These are phyloP conservation scores for Linnaemya tessellans DNA, from an alignment of 2,888 invertebrate genomes.

Conservation along the genomic window DNA sequence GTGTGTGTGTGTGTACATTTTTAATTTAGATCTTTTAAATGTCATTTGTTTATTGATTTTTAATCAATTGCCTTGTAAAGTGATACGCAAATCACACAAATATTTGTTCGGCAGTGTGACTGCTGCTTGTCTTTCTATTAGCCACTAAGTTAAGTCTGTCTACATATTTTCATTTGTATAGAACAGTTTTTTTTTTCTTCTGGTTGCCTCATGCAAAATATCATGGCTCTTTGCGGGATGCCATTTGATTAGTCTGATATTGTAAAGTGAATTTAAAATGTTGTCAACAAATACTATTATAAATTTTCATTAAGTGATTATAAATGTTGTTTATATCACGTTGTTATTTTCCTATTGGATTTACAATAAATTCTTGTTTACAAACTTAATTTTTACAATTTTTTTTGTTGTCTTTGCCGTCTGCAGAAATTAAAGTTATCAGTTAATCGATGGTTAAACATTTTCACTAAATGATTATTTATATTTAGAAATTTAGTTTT, in stretches of 20 bases:
- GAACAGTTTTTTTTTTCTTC: conserved; percentile 14
- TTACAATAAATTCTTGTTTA: neutral
- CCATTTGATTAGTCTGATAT: conserved; percentile 61
- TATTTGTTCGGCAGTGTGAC: neutral
- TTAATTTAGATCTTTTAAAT: conserved; percentile 59
- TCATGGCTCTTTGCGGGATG: conserved; percentile 66
- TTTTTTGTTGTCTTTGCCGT: conserved; percentile 2
- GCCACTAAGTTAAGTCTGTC: conserved; percentile 31
- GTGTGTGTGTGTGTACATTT: conserved; percentile 25
- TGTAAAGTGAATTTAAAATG: conserved; percentile 55
- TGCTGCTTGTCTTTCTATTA: conserved; percentile 31
- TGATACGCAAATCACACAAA: conserved; percentile 53
- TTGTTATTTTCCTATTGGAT: conserved; percentile 26
- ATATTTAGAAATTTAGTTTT: too few species aligned
- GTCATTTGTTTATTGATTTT: conserved; percentile 69
- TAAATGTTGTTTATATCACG: conserved; percentile 30
- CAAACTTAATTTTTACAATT: conserved; percentile 30
- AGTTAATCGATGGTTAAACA: conserved; percentile 13
- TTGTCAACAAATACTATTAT: conserved; percentile 64
- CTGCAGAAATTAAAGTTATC: conserved; percentile 10
- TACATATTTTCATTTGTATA: conserved; percentile 14
- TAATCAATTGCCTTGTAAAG: conserved; percentile 56
- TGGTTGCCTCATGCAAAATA: conserved; percentile 3
- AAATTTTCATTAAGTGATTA: conserved; percentile 69
- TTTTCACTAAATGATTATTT: too few species aligned